Conservation (phyloP, 2,113 vertebrate genomes). For the Petromus typicus region DNA sequence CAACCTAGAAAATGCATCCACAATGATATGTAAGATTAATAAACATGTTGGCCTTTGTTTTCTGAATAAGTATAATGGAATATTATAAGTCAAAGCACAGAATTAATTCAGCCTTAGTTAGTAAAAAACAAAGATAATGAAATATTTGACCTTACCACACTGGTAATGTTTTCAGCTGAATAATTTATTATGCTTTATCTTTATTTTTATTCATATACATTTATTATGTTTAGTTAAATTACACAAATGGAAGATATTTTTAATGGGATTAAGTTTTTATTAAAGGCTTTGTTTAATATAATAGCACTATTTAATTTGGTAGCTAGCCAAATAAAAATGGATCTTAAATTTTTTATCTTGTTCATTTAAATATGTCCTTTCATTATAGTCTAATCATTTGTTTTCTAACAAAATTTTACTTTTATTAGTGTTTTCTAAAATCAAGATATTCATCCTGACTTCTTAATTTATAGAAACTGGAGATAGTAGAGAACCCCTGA, state of each 20-base stretch:
- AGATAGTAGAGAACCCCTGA: neutral
- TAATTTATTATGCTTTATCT: neutral
- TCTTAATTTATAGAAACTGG: neutral
- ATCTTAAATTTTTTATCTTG: neutral
- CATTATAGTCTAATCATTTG: neutral
- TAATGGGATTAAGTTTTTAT: neutral
- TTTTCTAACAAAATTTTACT: neutral
- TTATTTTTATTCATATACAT: neutral
- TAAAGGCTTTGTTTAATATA: neutral
- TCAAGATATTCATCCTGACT: neutral
- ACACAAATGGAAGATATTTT: neutral
- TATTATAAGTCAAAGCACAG: neutral
- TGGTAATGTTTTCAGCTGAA: neutral
- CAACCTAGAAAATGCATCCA: neutral
- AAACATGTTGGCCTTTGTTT: neutral
- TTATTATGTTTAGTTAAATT: neutral
- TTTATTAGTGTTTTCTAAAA: neutral
- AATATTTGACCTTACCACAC: neutral
- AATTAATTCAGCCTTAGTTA: neutral
- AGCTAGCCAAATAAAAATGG: neutral
- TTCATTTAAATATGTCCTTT: neutral
- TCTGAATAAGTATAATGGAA: neutral
- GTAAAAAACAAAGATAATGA: neutral
- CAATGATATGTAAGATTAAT: neutral
- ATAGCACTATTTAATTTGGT: neutral